phyloP scores from a whole-genome alignment of 1,140 invertebrate species.

The Eufriesea mexicana region DNA sequence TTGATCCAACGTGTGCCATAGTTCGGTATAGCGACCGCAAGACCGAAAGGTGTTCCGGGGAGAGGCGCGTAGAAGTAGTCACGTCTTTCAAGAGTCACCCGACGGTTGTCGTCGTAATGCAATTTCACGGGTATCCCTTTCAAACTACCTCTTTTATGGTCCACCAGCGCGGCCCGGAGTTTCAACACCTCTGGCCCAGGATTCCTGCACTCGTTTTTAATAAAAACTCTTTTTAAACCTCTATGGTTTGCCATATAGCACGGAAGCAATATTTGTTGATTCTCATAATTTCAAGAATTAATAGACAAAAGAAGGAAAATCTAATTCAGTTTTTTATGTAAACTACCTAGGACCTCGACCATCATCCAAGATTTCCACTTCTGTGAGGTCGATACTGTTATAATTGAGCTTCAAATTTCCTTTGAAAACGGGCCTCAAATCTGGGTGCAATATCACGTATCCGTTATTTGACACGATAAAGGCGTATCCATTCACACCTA shows the following conservation, averaged over 20 bases:
- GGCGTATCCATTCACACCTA: constrained; percentile 97
- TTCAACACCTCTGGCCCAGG: constrained; percentile 79
- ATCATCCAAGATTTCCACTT: constrained; percentile 94
- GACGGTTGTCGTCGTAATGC: constrained; percentile 91
- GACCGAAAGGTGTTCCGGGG: constrained; percentile 92
- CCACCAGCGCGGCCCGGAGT: constrained; percentile 89
- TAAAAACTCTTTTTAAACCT: not conserved
- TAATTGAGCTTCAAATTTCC: constrained; percentile 94
- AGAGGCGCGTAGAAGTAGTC: constrained; percentile 93
- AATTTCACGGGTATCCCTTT: constrained; percentile 88
- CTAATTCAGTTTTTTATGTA: not conserved
- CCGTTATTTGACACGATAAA: constrained; percentile 98
- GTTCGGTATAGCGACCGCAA: constrained; percentile 91
- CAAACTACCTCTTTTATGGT: constrained; percentile 86
- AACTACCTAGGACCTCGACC: constrained; percentile 82
- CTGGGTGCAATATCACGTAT: constrained; percentile 92
- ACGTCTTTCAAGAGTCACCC: constrained; percentile 90
- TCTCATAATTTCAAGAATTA: too few relatives aligned
- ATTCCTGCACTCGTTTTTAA: constrained; percentile 72
- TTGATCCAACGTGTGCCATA: constrained; percentile 91
- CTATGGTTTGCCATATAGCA: not conserved
- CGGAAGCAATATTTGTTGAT: constrained; percentile 4
- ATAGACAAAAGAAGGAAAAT: not conserved
- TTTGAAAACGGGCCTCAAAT: constrained; percentile 88
- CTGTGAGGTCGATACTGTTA: constrained; percentile 97